Evolutionary conservation across 2,888 invertebrate genomes (phyloP), one percentile per base, ranked within the genome.

Genomic region (Cyclophora punctaria): DNA sequence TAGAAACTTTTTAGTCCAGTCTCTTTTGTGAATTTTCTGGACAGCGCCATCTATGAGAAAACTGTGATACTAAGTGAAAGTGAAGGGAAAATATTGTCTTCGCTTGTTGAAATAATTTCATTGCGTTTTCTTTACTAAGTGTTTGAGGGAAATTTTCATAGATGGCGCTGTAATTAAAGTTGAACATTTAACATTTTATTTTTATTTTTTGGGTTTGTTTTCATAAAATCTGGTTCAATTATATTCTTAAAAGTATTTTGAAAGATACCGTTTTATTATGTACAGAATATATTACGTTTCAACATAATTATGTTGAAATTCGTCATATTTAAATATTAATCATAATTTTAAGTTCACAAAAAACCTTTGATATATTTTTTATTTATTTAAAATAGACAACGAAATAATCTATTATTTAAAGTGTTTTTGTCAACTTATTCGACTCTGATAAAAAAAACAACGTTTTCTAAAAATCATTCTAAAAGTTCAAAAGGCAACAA

Each of bases 21-120:
- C 20, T 20, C 20, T 20, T 20, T 20, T 2, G 20, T 20, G 20
- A 1, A 20, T 20, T 20, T 37, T 37, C 4, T 5, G 37, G 46
- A 44, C 44, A 35, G 62, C 70, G 69, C 69, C 71, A 71, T 67
- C 71, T 71, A 45, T 54, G 51, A 34, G 34, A 34, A 41, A 3
- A 4, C 2, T 3, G 0, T 2, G 3, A 52, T 48, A 70, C 57
- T 57, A 57, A 40, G 46, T 35, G 46, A 41, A 56, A 47, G 42
- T 33, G 44, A 49, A 37, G 20, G 41, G 42, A 42, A 47, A 51
- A 48, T 41, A 35, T 44, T 48, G 44, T 49, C 44, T 34, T 37
- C 37, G 20, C n/a, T 35, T 34, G 5, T 44, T 5, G 2, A 37
- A 37, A 37, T 37, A 2, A 44, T 44, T 44, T 44, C 44, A 4